phyloP scores from a whole-genome alignment of 2,113 vertebrate genomes.

The Oxygymnocypris stewartii region DNA sequence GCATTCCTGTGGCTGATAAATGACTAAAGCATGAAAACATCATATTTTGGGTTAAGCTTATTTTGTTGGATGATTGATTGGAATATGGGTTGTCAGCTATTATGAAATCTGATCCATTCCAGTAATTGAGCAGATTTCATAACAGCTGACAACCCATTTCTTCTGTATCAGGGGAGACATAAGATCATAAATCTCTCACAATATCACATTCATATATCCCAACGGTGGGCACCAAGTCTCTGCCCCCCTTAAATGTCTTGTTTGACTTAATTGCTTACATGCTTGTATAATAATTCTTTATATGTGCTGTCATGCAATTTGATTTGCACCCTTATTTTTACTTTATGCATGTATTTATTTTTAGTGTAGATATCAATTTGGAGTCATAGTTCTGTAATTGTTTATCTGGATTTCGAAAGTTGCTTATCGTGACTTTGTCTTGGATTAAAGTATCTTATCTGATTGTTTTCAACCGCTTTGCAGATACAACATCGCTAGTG shows the following conservation, averaged over 20 bases:
- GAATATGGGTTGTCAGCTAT: not conserved
- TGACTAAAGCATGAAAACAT: not conserved
- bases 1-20: slow-evolving; percentile 7
- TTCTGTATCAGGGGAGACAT: slow-evolving; percentile 7
- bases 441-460: not conserved
- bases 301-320: not conserved
- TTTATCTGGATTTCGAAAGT: not conserved
- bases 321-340: not conserved
- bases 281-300: not conserved
- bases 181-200: slow-evolving; percentile 3
- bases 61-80: not conserved
- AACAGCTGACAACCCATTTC: slow-evolving; percentile 47
- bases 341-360: not conserved
- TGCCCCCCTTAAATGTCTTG: not conserved
- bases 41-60: not conserved
- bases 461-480: slow-evolving; percentile 28
- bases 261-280: slow-evolving; percentile 10
- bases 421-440: slow-evolving; percentile 18
- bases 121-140: slow-evolving; percentile 43
- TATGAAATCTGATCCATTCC: not conserved
- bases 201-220: slow-evolving; percentile 6
- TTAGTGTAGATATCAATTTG: not conserved
- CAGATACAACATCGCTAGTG: slow-evolving; percentile 19
- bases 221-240: not conserved
- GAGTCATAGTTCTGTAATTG: not conserved